Conservation (phyloP, 2,888 invertebrate genomes). For the Eucriotettix oculatus region DNA sequence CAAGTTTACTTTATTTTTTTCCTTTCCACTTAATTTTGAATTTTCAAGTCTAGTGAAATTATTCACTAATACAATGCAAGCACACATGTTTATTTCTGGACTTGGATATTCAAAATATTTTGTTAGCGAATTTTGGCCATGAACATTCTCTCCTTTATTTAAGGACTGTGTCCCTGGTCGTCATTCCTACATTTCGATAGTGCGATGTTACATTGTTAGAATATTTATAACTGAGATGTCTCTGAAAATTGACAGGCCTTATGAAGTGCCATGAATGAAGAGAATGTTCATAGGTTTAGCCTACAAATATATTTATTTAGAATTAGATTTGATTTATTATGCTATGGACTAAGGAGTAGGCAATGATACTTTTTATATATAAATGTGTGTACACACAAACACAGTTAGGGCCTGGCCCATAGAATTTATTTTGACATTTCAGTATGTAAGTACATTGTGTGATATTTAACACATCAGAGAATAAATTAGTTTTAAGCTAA, state of each 20-base stretch:
- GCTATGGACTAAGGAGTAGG: not conserved
- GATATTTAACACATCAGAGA: not conserved
- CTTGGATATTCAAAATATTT: too few species aligned
- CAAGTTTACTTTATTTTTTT: too few species aligned
- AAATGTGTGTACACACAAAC: conserved; percentile 4
- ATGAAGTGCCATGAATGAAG: conserved; percentile 3
- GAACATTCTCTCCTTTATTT: conserved; percentile 8
- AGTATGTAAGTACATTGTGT: conserved; percentile 3
- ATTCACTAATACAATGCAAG: too few species aligned
- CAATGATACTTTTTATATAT: conserved; percentile 8
- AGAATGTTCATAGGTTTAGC: conserved; percentile 8
- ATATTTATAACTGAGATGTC: too few species aligned
- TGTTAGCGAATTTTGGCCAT: not conserved
- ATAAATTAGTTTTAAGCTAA: not conserved
- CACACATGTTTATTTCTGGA: too few species aligned
- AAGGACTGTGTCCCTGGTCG: conserved; percentile 5
- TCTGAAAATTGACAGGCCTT: not conserved
- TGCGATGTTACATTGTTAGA: not conserved
- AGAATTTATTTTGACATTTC: conserved; percentile 11
- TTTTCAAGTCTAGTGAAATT: too few species aligned
- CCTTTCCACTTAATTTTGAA: too few species aligned
- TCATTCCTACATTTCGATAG: conserved; percentile 7
- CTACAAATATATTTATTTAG: not conserved
- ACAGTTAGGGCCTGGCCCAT: conserved; percentile 11
- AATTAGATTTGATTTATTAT: not conserved